Base-by-base conservation (phyloP, 2,113 vertebrate species). In the Lepisosteus osseus region DNA sequence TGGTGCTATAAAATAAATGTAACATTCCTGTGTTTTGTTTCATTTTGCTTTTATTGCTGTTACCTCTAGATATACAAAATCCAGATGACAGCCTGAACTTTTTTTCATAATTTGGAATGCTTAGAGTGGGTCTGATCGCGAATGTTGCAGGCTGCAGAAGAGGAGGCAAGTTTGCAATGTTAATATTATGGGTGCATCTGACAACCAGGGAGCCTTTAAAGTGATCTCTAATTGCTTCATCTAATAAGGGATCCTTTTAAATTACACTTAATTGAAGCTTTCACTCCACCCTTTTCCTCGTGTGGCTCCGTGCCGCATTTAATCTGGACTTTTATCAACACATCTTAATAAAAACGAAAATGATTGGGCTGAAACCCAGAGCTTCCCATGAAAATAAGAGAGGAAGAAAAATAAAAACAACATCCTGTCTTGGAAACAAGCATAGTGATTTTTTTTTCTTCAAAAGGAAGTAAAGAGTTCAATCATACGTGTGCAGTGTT, bases 301-400 rank as follows among this genome's bases (percentile, higher is more conserved):
- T 73, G 74, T 2, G 77, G 80, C 84, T 81, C 78, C 76, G 64
- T 12, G 73, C 6, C 5, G 79, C 81, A 88, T 86, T 86, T 83
- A 87, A 83, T 80, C 81, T 84, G 81, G 68, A 4, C 14, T 11
- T 14, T 77, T 85, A 89, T 90, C 87, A 3, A 54, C 70, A 15
- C 77, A 90, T 88, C 81, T 83, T 79, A 86, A 82, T 86, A 86
- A 88, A 89, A 89, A 85, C 83, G 84, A 68, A 78, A 86, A 88
- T 86, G 83, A 89, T 84, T 86, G 84, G 73, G 65, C 74, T 74
- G 71, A 84, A 77, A 77, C 80, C 82, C 84, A 82, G 73, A 61
- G 80, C 82, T 74, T 88, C 84, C 84, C 74, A 71, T 44, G 75
- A 74, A 78, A 83, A 79, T 64, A 68, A 69, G 68, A 75, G 77